These are phyloP conservation scores for Monopis laevigella DNA, from an alignment of 2,888 invertebrate species.

Conservation along the genomic window DNA sequence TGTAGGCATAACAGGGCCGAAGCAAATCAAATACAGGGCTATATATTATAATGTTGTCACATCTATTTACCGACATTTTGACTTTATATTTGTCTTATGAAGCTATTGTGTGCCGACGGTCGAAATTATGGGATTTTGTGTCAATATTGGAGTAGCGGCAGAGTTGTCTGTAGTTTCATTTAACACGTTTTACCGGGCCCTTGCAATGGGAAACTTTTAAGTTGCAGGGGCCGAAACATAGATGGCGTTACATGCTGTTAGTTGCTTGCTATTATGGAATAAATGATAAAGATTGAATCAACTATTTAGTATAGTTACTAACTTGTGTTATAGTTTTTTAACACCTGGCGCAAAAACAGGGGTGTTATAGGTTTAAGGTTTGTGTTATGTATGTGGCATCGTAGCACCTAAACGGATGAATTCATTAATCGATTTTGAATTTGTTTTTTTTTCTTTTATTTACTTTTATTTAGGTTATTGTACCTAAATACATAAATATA, in stretches of 20 bases:
- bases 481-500: too few species aligned
- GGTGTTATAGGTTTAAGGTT: too few species aligned
- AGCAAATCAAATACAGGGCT: constrained; percentile 56
- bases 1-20: constrained; percentile 61
- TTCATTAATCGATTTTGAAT: too few species aligned
- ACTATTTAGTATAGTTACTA: too few species aligned
- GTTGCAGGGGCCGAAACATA: constrained; percentile 24
- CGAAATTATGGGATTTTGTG: constrained; percentile 62
- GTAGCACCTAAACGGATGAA: too few species aligned
- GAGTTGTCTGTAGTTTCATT: constrained; percentile 57
- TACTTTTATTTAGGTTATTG: too few species aligned
- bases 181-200: constrained; percentile 55
- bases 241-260: constrained; percentile 56
- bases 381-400: too few species aligned
- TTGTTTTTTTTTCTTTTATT: too few species aligned
- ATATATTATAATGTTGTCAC: constrained; percentile 67
- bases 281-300: too few species aligned
- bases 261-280: too few species aligned
- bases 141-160: constrained; percentile 55
- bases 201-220: constrained; percentile 10
- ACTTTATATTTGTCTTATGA: constrained; percentile 65
- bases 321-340: too few species aligned
- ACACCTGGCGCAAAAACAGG: too few species aligned
- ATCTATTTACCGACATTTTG: constrained; percentile 65
- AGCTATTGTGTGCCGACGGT: constrained; percentile 65